Evolutionary conservation across 1,140 invertebrate genomes (phyloP), one percentile per base, ranked within the genome.

Genomic region (Heliconius melpomene): DNA sequence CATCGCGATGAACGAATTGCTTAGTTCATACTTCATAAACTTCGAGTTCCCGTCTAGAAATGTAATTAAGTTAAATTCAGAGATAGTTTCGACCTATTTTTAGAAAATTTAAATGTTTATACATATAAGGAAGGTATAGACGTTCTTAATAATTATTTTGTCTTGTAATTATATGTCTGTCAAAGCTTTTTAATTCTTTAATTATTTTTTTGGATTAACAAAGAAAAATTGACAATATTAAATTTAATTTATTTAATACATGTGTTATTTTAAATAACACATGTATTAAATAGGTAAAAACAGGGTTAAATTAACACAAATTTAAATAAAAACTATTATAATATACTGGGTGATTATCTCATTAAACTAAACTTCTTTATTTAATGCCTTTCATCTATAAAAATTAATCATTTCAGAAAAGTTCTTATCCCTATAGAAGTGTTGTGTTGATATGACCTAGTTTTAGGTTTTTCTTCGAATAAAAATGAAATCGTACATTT

Each of bases 1-100:
- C 38, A 72, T 66, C 72, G 46, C 60, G 66, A 38, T 46, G 54
- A 66, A 75, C 74, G 76, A 77, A 77, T 72, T 77, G 76, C 76
- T 77, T 77, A 77, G 75, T 71, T 52, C 60, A 72, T 50, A 71
- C n/a, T 52, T 72, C 66, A 54, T 52, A 71, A 29, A 46, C 66
- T 54, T 77, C 54, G 32, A 46, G 70, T 52, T 29, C 70, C 38
- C 40, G n/a, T 77, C 18, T 77, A 29, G 26, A 36, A 77, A 36
- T 72, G 11, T 7, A 23, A 72, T 77, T 20, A 77, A 71, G 60
- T 57, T 38, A 11, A 36, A 20, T 29, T 26, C 23, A 26, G 3
- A 66, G 26, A 66, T 29, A 26, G 16, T 16, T 6, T 66, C 11
- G 9, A 66, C 18, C 6, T 29, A 36, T 38, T 52, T 72, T 72